A percentile compares a stretch with the other conserved stretches of the same genome.
These are phyloP conservation scores for Eurois occulta DNA, from an alignment of 2,888 invertebrate genomes.

Conservation along the genomic window DNA sequence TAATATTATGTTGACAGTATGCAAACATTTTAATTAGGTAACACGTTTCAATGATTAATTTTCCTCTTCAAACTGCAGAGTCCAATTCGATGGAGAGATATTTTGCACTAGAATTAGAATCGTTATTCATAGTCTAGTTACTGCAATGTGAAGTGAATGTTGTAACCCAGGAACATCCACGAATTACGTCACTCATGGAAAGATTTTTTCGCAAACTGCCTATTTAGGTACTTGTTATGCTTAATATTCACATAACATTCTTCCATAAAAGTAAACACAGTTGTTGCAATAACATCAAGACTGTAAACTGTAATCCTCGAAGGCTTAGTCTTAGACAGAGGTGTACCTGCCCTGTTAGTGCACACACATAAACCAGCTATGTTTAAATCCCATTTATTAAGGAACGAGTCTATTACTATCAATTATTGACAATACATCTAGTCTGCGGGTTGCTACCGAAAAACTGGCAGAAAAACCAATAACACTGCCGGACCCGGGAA, in stretches of 20 bases:
- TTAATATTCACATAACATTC: slow-evolving; percentile 13
- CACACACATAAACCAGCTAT: no score
- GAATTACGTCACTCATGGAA: slow-evolving; percentile 48
- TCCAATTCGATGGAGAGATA: slow-evolving; percentile 27
- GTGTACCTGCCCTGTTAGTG: no score
- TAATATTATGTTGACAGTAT: not conserved
- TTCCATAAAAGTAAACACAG: not conserved
- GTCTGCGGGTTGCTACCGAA: not conserved
- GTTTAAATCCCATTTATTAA: no score
- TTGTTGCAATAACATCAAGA: not conserved
- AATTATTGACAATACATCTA: not conserved
- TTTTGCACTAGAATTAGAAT: slow-evolving; percentile 14
- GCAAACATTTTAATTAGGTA: slow-evolving; percentile 28
- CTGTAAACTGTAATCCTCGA: not conserved
- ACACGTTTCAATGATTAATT: not conserved
- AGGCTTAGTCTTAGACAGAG: not conserved
- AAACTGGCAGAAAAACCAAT: not conserved
- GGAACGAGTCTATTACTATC: not conserved
- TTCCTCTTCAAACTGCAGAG: slow-evolving; percentile 12
- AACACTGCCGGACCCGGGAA: not conserved
- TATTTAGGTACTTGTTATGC: slow-evolving; percentile 6
- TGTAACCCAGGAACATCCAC: slow-evolving; percentile 40
- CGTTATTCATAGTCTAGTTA: slow-evolving; percentile 43
- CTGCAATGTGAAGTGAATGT: slow-evolving; percentile 28
- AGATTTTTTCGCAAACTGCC: slow-evolving; percentile 31